Evolutionary conservation across 1,140 invertebrate species (phyloP).

Genomic region (Liolophura sinensis): DNA sequence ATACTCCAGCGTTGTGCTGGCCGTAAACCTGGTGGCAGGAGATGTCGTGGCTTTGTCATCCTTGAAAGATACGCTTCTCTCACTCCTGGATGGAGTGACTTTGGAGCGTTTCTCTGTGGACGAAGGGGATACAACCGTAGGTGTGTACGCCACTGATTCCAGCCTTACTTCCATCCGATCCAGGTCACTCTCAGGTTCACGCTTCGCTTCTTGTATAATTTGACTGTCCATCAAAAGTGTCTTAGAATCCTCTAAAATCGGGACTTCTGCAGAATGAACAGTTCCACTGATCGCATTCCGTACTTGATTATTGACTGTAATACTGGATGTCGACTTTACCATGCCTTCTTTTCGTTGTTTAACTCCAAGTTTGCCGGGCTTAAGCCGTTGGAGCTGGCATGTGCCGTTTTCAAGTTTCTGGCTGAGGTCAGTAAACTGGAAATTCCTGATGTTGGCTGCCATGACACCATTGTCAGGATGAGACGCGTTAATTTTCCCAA

Average conservation of each 20-base stretch:
- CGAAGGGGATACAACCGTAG: background rate
- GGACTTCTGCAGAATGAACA: no score
- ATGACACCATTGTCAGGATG: constrained; percentile 9
- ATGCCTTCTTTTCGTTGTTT: background rate
- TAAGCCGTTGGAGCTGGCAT: background rate
- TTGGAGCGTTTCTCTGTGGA: no score
- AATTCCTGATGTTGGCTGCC: constrained; percentile 19
- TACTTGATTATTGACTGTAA: no score
- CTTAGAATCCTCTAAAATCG: no score
- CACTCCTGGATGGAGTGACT: no score
- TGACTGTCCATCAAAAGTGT: no score
- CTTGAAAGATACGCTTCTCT: no score
- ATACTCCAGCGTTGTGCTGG: no score
- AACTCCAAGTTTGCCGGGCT: background rate
- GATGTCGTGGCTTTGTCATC: no score
- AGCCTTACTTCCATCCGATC: background rate
- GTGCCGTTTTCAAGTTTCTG: background rate
- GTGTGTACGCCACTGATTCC: background rate
- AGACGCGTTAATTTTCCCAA: constrained; percentile 19
- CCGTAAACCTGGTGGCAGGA: no score
- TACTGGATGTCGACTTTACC: no score
- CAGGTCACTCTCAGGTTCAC: background rate
- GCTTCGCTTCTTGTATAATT: background rate
- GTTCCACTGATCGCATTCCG: no score
- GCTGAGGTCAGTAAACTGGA: constrained; percentile 12